Conservation (phyloP, 2,888 invertebrate genomes). For the Panopea generosa region DNA sequence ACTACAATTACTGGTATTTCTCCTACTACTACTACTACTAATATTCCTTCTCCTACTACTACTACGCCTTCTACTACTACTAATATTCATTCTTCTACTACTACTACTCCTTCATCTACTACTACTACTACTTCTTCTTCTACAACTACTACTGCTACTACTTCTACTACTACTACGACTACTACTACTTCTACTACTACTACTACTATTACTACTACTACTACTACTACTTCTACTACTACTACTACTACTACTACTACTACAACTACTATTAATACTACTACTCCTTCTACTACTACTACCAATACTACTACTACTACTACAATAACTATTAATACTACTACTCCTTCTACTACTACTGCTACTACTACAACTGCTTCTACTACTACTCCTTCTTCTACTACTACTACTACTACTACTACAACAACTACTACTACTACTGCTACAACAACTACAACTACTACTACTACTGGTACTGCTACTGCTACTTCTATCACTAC, state of each 20-base stretch:
- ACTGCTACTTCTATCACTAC: slow-evolving; percentile 24
- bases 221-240: slow-evolving; percentile 16
- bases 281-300: slow-evolving; percentile 26
- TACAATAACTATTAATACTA: slow-evolving; percentile 28
- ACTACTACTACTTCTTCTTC: slow-evolving; percentile 23
- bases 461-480: slow-evolving; percentile 32
- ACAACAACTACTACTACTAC: slow-evolving; percentile 29
- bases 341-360: slow-evolving; percentile 16
- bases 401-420: slow-evolving; percentile 26
- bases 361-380: slow-evolving; percentile 18
- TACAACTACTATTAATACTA: slow-evolving; percentile 27
- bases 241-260: slow-evolving; percentile 27
- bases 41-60: too few species aligned
- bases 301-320: slow-evolving; percentile 26
- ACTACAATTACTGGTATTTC: too few species aligned
- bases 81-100: slow-evolving; percentile 16
- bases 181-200: slow-evolving; percentile 32
- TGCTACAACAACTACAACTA: slow-evolving; percentile 27
- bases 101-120: slow-evolving; percentile 22
- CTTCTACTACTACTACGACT: slow-evolving; percentile 29
- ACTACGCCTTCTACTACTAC: neutral
- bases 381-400: slow-evolving; percentile 24
- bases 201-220: slow-evolving; percentile 23
- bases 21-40: too few species aligned
- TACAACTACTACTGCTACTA: slow-evolving; percentile 27